Percentiles rank a stretch among this genome's conserved stretches.
Evolutionary conservation across 2,797 vertebrate genomes (phyloP).

Genomic region (Acipenser ruthenus): DNA sequence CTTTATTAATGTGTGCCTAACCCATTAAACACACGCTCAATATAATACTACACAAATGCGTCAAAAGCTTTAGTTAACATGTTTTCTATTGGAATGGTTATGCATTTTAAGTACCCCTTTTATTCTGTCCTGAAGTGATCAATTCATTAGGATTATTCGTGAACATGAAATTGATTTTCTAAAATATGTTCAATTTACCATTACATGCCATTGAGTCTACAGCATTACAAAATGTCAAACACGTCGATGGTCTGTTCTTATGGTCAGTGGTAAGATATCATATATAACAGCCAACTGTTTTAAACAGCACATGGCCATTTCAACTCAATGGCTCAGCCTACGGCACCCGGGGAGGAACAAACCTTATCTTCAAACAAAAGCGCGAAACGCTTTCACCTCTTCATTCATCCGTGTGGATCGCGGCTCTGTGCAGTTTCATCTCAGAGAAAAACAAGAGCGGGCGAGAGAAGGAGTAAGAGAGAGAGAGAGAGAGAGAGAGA

Average conservation of each 20-base stretch:
- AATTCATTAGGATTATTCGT: too few relatives aligned
- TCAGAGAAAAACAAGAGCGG: constrained; percentile 24
- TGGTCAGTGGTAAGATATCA: constrained; percentile 3
- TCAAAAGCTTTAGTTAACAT: too few relatives aligned
- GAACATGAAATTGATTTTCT: too few relatives aligned
- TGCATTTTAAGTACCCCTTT: too few relatives aligned
- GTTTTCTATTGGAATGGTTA: too few relatives aligned
- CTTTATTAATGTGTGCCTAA: too few relatives aligned
- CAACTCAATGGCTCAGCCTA: constrained; percentile 19
- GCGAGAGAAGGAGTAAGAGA: constrained; percentile 39
- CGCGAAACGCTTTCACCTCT: constrained; percentile 22
- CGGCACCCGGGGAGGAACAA: constrained; percentile 29
- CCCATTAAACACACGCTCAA: too few relatives aligned
- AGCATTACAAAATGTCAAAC: constrained; percentile 7
- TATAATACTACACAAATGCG: too few relatives aligned
- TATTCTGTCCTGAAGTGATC: too few relatives aligned
- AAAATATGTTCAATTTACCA: too few relatives aligned
- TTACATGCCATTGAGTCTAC: neutral
- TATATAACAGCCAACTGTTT: constrained; percentile 13
- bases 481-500: constrained; percentile 32
- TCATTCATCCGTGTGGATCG: constrained; percentile 46
- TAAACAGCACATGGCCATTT: constrained; percentile 2
- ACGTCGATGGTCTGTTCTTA: constrained; percentile 1
- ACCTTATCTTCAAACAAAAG: constrained; percentile 26
- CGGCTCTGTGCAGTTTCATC: constrained; percentile 33